Evolutionary conservation across 23 tunicate species (phyloP).

Genomic region (Halocynthia roretzi): DNA sequence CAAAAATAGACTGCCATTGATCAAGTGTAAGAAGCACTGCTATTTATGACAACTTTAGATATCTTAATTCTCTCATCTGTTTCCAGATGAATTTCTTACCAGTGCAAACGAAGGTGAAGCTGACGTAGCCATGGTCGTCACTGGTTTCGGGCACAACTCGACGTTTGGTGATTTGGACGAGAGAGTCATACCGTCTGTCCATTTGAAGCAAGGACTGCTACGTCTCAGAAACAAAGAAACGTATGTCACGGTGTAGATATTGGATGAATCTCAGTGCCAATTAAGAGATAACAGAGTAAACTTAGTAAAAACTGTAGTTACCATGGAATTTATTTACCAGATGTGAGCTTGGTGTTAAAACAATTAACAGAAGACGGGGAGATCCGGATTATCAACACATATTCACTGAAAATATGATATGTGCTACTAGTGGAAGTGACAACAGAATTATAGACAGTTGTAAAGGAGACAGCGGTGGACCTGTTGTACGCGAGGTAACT

Average conservation of each 20-base stretch:
- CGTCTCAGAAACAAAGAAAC: slow-evolving; percentile 8
- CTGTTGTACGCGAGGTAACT: slow-evolving; percentile 43
- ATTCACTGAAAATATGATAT: slow-evolving; percentile 27
- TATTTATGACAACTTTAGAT: too few species aligned
- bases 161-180: not conserved
- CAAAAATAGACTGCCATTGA: not conserved
- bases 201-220: slow-evolving; percentile 33
- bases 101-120: slow-evolving; percentile 1
- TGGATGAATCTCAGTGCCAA: not conserved
- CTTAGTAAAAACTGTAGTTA: too few species aligned
- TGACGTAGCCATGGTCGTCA: slow-evolving; percentile 14
- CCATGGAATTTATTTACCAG: not conserved
- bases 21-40: not conserved
- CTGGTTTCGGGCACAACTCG: slow-evolving; percentile 46
- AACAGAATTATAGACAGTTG: slow-evolving; percentile 33
- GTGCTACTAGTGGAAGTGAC: slow-evolving; percentile 31
- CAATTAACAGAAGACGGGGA: not conserved
- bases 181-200: slow-evolving; percentile 6
- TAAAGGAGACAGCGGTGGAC: slow-evolving; percentile 73
- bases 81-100: slow-evolving; percentile 19
- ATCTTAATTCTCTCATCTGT: too few species aligned
- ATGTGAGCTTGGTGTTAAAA: not conserved
- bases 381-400: not conserved
- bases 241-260: not conserved
- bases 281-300: not conserved